These are phyloP conservation scores for Scelioninae gen. 2 DNA, from an alignment of 2,888 invertebrate species.

Conservation along the genomic window DNA sequence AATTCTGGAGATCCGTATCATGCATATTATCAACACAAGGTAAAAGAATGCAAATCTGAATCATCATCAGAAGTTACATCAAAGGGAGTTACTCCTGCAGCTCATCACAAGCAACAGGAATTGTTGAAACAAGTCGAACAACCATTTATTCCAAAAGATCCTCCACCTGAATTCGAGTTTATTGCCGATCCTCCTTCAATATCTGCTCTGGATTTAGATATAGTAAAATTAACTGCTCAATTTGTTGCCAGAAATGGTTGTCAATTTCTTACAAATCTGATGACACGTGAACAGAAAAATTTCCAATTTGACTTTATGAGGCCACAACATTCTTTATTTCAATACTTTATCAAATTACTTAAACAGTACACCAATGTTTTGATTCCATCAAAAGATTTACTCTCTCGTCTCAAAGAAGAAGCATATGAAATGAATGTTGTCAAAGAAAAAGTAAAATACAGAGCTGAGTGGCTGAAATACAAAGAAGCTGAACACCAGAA, in stretches of 20 bases:
- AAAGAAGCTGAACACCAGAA: slow-evolving; percentile 94
- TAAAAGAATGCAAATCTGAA: slow-evolving; percentile 85
- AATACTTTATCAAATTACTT: slow-evolving; percentile 97
- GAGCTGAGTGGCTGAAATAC: slow-evolving; percentile 97
- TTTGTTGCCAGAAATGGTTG: slow-evolving; percentile 99
- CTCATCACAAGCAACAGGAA: slow-evolving; percentile 92
- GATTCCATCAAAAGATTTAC: slow-evolving; percentile 95
- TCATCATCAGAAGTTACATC: slow-evolving; percentile 75
- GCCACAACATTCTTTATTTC: slow-evolving; percentile 98
- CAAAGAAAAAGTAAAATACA: slow-evolving; percentile 92
- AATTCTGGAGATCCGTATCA: slow-evolving; percentile 98
- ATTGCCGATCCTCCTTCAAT: slow-evolving; percentile 98
- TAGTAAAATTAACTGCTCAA: slow-evolving; percentile 98
- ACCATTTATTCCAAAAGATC: slow-evolving; percentile 92
- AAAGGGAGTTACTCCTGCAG: slow-evolving; percentile 81
- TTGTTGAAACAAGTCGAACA: slow-evolving; percentile 90
- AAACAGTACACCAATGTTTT: slow-evolving; percentile 99
- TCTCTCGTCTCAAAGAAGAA: slow-evolving; percentile 87
- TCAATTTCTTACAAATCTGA: slow-evolving; percentile 97
- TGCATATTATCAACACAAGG: slow-evolving; percentile 99
- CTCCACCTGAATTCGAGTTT: slow-evolving; percentile 94
- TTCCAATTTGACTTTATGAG: slow-evolving; percentile 99
- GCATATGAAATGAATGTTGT: slow-evolving; percentile 81
- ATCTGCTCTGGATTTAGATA: slow-evolving; percentile 97
- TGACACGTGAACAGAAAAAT: slow-evolving; percentile 98